A percentile compares a stretch with the other conserved stretches of the same genome.
These are phyloP conservation scores for Drosophila peninsularis DNA, from an alignment of 2,888 invertebrate species.

Conservation along the genomic window DNA sequence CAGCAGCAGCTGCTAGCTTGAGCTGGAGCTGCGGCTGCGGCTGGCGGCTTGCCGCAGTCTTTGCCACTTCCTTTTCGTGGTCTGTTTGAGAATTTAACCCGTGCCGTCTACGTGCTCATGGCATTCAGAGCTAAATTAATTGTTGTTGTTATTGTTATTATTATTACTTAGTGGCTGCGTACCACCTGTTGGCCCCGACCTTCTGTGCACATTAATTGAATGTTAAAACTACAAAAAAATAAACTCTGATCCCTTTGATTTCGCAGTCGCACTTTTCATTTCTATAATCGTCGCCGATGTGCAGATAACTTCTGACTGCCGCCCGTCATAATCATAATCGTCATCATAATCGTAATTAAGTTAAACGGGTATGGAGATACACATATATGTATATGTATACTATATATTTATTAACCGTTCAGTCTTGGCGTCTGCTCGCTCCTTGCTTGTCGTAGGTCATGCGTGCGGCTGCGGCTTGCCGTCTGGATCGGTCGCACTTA, in stretches of 20 bases:
- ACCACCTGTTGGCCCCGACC: constrained; percentile 58
- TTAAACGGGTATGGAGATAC: constrained; percentile 44
- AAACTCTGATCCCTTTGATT: constrained; percentile 64
- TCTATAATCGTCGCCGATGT: constrained; percentile 58
- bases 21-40: not conserved
- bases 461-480: constrained; percentile 38
- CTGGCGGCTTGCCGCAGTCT: constrained; percentile 78
- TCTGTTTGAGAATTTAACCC: constrained; percentile 71
- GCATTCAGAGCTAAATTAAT: constrained; percentile 64
- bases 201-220: constrained; percentile 68
- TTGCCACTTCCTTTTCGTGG: constrained; percentile 80
- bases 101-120: constrained; percentile 71
- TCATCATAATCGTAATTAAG: constrained; percentile 72
- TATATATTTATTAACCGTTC: constrained; percentile 35
- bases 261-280: constrained; percentile 65
- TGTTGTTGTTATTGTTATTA: constrained; percentile 69
- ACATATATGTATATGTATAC: not conserved
- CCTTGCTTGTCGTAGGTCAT: constrained; percentile 67
- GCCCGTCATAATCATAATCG: constrained; percentile 48
- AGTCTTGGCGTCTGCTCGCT: constrained; percentile 40
- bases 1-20: constrained; percentile 37
- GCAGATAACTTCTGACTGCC: constrained; percentile 48
- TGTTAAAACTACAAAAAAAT: constrained; percentile 52
- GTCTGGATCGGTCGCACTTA: constrained; percentile 32
- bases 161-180: constrained; percentile 16